Percentiles rank a stretch among this genome's conserved stretches.
Conservation (phyloP, 2,888 invertebrate species). For the Masnerella sp. region DNA sequence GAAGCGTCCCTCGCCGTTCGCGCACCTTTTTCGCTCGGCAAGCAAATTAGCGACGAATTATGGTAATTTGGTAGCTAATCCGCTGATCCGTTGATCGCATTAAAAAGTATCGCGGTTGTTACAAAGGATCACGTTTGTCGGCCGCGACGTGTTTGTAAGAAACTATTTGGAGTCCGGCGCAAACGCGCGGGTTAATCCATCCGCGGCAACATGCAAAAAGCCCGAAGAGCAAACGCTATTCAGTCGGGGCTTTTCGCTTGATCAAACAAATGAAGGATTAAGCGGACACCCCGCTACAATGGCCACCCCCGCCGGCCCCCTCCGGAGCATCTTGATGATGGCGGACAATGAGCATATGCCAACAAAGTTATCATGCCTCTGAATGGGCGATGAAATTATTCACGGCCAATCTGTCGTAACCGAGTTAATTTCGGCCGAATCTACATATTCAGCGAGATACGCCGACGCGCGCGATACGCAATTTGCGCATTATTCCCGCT, state of each 20-base stretch:
- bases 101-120: background rate
- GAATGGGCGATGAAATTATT: slow-evolving; percentile 74
- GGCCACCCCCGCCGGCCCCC: slow-evolving; percentile 18
- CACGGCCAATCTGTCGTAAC: slow-evolving; percentile 75
- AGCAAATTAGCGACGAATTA: too few species aligned
- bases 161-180: slow-evolving; percentile 12
- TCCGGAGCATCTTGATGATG: slow-evolving; percentile 58
- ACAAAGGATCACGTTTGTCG: background rate
- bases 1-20: too few species aligned
- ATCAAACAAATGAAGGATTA: slow-evolving; percentile 70
- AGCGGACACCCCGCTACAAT: slow-evolving; percentile 55
- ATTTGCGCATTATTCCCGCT: slow-evolving; percentile 39
- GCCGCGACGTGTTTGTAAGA: slow-evolving; percentile 10
- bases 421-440: slow-evolving; percentile 71
- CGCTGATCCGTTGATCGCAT: background rate
- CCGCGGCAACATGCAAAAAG: slow-evolving; percentile 54
- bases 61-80: background rate
- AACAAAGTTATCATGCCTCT: slow-evolving; percentile 73
- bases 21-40: too few species aligned
- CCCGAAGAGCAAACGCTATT: slow-evolving; percentile 65
- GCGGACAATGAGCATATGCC: slow-evolving; percentile 71
- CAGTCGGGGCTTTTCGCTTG: slow-evolving; percentile 62
- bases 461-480: slow-evolving; percentile 14
- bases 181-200: slow-evolving; percentile 24
- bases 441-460: slow-evolving; percentile 63